phyloP scores from a whole-genome alignment of 2,888 invertebrate genomes.

The Caenorhabditis sulstoni region DNA sequence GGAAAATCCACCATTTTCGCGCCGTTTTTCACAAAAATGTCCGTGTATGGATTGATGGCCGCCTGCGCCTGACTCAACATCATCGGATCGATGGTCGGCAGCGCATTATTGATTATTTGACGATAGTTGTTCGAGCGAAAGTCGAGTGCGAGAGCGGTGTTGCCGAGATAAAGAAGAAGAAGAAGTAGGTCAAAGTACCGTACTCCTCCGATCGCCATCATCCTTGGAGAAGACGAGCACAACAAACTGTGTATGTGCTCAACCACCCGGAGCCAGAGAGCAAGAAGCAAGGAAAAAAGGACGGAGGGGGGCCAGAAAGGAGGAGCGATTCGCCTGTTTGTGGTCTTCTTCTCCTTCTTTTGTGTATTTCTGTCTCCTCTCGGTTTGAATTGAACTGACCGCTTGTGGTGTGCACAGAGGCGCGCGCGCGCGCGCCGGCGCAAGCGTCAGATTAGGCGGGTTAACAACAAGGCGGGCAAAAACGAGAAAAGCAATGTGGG shows the following conservation, averaged over 20 bases:
- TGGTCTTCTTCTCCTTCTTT: no score
- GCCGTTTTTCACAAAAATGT: slow-evolving; percentile 44
- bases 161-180: background rate
- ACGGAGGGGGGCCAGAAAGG: background rate
- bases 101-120: slow-evolving; percentile 44
- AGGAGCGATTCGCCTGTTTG: background rate
- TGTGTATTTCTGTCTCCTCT: no score
- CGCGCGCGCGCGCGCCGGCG: no score
- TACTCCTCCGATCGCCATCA: no score
- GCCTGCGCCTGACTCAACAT: slow-evolving; percentile 35
- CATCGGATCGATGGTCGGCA: slow-evolving; percentile 49
- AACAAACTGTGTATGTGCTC: no score
- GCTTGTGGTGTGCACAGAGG: no score
- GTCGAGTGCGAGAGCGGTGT: slow-evolving; percentile 10
- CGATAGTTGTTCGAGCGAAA: slow-evolving; percentile 59
- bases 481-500: background rate
- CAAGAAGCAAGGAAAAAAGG: no score
- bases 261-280: no score
- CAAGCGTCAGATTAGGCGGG: slow-evolving; percentile 50
- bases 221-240: no score
- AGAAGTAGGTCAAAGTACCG: background rate
- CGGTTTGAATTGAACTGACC: no score
- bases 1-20: slow-evolving; percentile 33
- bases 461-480: slow-evolving; percentile 36
- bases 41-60: slow-evolving; percentile 51